These are phyloP conservation scores for human (Homo sapiens) DNA, from an alignment of 2,113 vertebrate genomes.

Conservation along the genomic window GRCh38 chr6:106023501-106024000, in stretches of 20 bases:
- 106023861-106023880: no score
- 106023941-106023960: no score
- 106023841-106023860: not conserved
- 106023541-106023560: not conserved
- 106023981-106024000: no score
- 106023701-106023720: not conserved
- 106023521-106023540: not conserved
- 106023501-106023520: constrained; percentile 13
- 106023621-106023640: not conserved
- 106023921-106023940: no score
- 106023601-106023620: not conserved
- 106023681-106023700: not conserved
- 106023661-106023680: not conserved
- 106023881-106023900: no score
- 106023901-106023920: no score
- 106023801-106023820: not conserved
- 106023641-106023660: not conserved
- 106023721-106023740: no score
- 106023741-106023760: not conserved
- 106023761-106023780: not conserved
- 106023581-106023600: not conserved
- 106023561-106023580: not conserved
- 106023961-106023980: no score
- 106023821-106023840: constrained; percentile 40
- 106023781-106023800: not conserved